Conservation (phyloP, 2,888 invertebrate genomes). For the Eugnorisma glareosa region DNA sequence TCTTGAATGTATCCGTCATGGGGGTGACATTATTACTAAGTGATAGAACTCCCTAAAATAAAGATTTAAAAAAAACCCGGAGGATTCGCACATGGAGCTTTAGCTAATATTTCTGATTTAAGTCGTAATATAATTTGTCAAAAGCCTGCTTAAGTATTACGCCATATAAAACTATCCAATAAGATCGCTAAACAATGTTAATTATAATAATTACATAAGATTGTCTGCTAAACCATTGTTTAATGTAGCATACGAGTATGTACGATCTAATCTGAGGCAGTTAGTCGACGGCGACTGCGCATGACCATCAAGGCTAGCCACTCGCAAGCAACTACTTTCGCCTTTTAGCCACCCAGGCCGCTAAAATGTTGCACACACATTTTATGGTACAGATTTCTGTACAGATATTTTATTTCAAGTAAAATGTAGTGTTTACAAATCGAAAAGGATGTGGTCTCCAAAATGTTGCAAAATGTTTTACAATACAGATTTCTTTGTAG, state of each 20-base stretch:
- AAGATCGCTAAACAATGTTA: conserved; percentile 36
- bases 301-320: conserved; percentile 84
- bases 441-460: conserved; percentile 5
- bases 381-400: conserved; percentile 41
- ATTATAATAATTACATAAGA: conserved; percentile 48
- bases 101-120: neutral
- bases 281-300: conserved; percentile 65
- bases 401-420: conserved; percentile 20
- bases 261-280: conserved; percentile 73
- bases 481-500: neutral
- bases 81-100: neutral
- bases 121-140: neutral
- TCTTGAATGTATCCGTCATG: no score
- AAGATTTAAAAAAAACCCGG: no score
- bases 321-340: conserved; percentile 82
- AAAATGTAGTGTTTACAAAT: conserved; percentile 11
- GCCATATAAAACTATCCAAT: conserved; percentile 8
- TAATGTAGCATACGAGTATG: conserved; percentile 41
- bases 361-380: conserved; percentile 73
- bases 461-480: conserved; percentile 22
- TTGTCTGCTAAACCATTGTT: conserved; percentile 53
- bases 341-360: conserved; percentile 72
- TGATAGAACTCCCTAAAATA: no score
- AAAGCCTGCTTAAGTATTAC: neutral
- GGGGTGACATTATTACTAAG: no score